Base-by-base conservation (phyloP, 2,888 invertebrate species). In the Sinhomidia bicolor region DNA sequence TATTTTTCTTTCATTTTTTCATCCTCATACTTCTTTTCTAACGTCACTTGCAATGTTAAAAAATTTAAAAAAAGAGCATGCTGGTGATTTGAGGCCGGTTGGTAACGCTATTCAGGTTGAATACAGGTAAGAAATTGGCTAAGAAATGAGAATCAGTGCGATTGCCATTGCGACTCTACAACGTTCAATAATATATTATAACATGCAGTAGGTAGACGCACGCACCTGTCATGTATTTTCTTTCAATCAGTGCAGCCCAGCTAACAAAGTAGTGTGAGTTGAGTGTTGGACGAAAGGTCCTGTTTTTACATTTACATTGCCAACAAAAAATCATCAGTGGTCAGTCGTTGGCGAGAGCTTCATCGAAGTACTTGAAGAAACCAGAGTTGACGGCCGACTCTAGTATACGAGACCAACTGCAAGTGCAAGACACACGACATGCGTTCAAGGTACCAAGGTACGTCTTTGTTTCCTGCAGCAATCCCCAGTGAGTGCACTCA, bases 321-420 rank as follows among this genome's bases (percentile, higher is more conserved):
- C 20, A 23, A 60, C 41, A 79, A 57, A 79, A 57, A 57, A 32
- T 57, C 79, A 57, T 20, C 54, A 81, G 17, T 88, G 88, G 78
- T 88, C 88, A 88, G 88, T 88, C 84, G 78, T 80, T 88, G 84
- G 41, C 65, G 44, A 88, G 88, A 79, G 54, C 54, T 84, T 78
- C 84, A 79, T 65, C 65, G 51, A 84, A 51, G 68, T 65, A 80
- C 84, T 41, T 60, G 7, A 32, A 57, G 7, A 32, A 79, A 44
- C 10, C 6, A n/a, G 32, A 78, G 23, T n/a, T 76, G 51, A 54
- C 76, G 51, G 51, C 76, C 26, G 26, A 7, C n/a, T 47, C 57
- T 57, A 20, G 36, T 7, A 36, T 3, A 36, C 4, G 36, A 36
- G 14, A 14, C n/a, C n/a, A 51, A 51, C n/a, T 51, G n/a, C 17